Conservation (phyloP, 1,140 invertebrate genomes). For the Ctenoplectra terminalis region DNA sequence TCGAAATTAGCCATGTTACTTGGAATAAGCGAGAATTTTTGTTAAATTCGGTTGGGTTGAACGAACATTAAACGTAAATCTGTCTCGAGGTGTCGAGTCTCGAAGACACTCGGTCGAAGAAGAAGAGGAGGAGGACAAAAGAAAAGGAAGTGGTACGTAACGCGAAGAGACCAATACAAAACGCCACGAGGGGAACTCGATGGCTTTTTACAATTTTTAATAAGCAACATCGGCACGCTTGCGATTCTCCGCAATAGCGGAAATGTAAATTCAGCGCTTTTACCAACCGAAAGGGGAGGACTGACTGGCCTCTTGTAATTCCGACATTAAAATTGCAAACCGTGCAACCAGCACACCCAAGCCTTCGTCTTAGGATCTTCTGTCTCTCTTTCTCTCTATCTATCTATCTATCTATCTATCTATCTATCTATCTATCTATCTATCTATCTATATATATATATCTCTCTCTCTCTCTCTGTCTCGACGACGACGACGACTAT, state of each 20-base stretch:
- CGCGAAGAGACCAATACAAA: constrained; percentile 6
- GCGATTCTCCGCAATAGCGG: constrained; percentile 42
- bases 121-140: no score
- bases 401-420: neutral
- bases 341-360: constrained; percentile 47
- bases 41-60: no score
- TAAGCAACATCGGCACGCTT: constrained; percentile 63
- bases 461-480: neutral
- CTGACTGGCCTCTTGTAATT: constrained; percentile 62
- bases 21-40: no score
- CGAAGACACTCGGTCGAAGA: neutral
- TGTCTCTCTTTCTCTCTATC: neutral
- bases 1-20: no score
- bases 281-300: constrained; percentile 8
- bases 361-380: constrained; percentile 36
- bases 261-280: constrained; percentile 66
- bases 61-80: neutral
- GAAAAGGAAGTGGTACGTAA: neutral
- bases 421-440: neutral
- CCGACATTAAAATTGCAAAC: constrained; percentile 76
- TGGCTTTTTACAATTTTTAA: constrained; percentile 67
- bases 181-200: neutral
- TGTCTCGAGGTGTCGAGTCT: neutral
- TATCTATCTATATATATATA: neutral
- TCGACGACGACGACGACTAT: neutral